These are phyloP conservation scores for Pygoscelis adeliae DNA, from an alignment of 2,113 vertebrate species.

Conservation along the genomic window DNA sequence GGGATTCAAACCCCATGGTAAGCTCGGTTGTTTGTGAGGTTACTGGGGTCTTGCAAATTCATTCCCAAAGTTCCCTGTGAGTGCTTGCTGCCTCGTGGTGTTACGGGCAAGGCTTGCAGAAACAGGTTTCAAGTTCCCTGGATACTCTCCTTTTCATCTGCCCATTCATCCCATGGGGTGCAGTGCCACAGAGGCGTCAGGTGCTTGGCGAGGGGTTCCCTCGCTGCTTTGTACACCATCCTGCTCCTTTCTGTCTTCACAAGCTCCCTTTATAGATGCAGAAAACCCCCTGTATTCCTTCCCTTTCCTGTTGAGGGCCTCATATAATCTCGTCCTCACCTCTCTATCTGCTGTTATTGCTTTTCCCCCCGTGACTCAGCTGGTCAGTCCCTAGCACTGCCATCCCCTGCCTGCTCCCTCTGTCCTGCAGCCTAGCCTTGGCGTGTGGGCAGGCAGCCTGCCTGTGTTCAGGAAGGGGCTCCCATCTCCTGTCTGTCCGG, in stretches of 20 bases:
- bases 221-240: accelerated
- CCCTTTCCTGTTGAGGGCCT: not conserved
- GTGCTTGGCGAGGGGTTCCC: not conserved
- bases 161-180: accelerated
- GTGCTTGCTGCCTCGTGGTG: not conserved
- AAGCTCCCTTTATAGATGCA: not conserved
- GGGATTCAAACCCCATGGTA: not conserved
- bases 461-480: not conserved
- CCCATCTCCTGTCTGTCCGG: not conserved
- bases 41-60: not conserved
- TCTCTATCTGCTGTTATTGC: accelerated
- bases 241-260: not conserved
- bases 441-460: not conserved
- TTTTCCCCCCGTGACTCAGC: accelerated
- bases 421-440: not conserved
- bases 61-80: not conserved
- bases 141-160: not conserved
- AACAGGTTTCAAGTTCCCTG: accelerated
- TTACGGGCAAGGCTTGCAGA: not conserved
- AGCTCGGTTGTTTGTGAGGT: not conserved
- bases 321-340: accelerated
- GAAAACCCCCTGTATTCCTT: not conserved
- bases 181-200: accelerated
- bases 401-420: not conserved
- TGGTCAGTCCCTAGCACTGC: not conserved